Base-by-base conservation (phyloP, 2,888 invertebrate genomes). In the Macaria liturata region DNA sequence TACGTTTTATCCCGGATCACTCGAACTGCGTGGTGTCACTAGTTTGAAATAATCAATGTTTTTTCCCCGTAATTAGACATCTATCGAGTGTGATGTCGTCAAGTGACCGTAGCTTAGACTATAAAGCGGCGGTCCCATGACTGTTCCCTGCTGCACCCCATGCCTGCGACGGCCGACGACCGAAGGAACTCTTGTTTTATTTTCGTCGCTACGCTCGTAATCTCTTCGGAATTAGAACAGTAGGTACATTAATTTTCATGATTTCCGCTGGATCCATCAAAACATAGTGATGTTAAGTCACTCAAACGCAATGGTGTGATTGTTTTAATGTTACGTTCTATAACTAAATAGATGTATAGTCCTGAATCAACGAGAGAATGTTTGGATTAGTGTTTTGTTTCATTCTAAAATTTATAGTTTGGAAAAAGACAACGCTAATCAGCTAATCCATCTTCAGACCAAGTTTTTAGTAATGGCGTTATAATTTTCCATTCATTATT, bases 51-150 rank as follows among this genome's bases (percentile, higher is more conserved):
- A 20, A 20, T 20, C 20, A 20, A 20, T 20, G 1, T 20, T 20
- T 20, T 20, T 20, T 20, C 2, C 1, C 20, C 20, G 20, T 20
- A 20, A 20, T 20, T 20, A 20, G 20, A 20, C 20, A 20, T 20
- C 20, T 20, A 20, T 20, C 20, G 20, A 20, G 20, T 20, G 20
- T 20, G 62, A 70, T 71, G 69, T 75, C 76, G 75, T 71, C 70
- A 76, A 75, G 63, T 72, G 70, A 62, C 62, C 62, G 52, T 62
- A 61, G 54, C 46, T 48, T 20, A 20, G 20, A 20, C 20, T 20
- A 20, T 53, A 58, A 60, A 59, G 54, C 59, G 49, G 58, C 46
- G 55, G 65, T 54, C 47, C 63, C 50, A 63, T 62, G 66, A 64
- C 58, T 60, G 66, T 68, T 49, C 68, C 67, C 64, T 66, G 67